Conservation (phyloP, 1,140 invertebrate genomes). For the Zaprionus ghesquierei region DNA sequence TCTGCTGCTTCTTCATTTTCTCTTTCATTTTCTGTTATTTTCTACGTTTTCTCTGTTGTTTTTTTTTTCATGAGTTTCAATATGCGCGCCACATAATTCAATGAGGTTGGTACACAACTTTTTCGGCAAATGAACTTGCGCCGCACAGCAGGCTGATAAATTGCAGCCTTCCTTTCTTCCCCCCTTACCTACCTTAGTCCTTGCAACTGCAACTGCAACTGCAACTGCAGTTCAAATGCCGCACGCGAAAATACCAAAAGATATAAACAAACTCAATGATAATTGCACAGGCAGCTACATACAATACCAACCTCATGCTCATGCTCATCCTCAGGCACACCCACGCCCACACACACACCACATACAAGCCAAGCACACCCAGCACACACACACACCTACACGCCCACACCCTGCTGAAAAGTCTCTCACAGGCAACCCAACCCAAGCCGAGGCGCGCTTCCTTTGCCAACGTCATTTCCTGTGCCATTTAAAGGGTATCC, state of each 20-base stretch:
- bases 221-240: constrained; percentile 39
- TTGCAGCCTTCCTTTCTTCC: background rate
- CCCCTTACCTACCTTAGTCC: too few species aligned
- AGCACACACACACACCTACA: constrained; percentile 14
- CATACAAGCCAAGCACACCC: constrained; percentile 6
- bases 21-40: background rate
- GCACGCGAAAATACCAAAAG: constrained; percentile 35
- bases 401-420: constrained; percentile 27
- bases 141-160: constrained; percentile 17
- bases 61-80: constrained; percentile 25
- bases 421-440: constrained; percentile 20
- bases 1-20: background rate
- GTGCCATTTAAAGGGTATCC: constrained; percentile 15
- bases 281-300: constrained; percentile 18
- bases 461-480: constrained; percentile 34
- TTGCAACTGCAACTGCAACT: background rate
- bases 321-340: constrained; percentile 28
- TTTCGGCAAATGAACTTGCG: constrained; percentile 27
- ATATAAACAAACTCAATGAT: constrained; percentile 40
- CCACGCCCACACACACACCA: constrained; percentile 45
- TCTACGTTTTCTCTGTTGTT: background rate
- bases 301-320: background rate
- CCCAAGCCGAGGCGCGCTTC: constrained; percentile 26
- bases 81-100: constrained; percentile 42
- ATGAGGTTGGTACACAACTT: constrained; percentile 22